These are phyloP conservation scores for Trachelus troglodyta DNA, from an alignment of 2,888 invertebrate genomes.

Conservation along the genomic window DNA sequence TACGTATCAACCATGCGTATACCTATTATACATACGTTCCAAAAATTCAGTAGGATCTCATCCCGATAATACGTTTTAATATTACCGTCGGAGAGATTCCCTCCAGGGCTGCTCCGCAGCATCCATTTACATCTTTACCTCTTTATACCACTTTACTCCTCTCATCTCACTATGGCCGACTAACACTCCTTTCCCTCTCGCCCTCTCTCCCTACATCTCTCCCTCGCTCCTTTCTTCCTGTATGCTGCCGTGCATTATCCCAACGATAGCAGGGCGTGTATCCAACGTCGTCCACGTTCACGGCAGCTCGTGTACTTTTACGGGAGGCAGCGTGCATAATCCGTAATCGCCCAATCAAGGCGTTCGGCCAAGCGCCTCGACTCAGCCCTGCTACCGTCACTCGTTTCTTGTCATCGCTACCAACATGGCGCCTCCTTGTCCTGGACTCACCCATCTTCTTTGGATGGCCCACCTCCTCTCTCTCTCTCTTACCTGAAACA, in stretches of 20 bases:
- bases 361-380: slow-evolving; percentile 43
- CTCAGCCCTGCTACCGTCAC: slow-evolving; percentile 47
- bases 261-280: slow-evolving; percentile 1
- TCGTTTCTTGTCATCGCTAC: slow-evolving; percentile 53
- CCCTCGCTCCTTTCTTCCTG: background rate
- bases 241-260: slow-evolving; percentile 6
- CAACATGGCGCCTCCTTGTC: slow-evolving; percentile 47
- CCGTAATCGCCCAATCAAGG: slow-evolving; percentile 55
- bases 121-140: background rate
- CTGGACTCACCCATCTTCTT: slow-evolving; percentile 28
- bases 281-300: background rate
- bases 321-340: slow-evolving; percentile 54
- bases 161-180: background rate
- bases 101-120: background rate
- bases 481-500: slow-evolving; percentile 7
- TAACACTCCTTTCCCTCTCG: background rate
- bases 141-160: background rate
- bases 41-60: background rate
- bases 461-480: slow-evolving; percentile 18
- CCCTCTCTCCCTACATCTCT: background rate
- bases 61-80: background rate
- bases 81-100: background rate
- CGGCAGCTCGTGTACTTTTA: slow-evolving; percentile 13
- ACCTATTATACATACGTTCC: background rate
- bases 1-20: background rate